Percentiles rank a stretch among this genome's conserved stretches.
Evolutionary conservation across 2,797 vertebrate species (phyloP).

Genomic region (Vultur gryphus): DNA sequence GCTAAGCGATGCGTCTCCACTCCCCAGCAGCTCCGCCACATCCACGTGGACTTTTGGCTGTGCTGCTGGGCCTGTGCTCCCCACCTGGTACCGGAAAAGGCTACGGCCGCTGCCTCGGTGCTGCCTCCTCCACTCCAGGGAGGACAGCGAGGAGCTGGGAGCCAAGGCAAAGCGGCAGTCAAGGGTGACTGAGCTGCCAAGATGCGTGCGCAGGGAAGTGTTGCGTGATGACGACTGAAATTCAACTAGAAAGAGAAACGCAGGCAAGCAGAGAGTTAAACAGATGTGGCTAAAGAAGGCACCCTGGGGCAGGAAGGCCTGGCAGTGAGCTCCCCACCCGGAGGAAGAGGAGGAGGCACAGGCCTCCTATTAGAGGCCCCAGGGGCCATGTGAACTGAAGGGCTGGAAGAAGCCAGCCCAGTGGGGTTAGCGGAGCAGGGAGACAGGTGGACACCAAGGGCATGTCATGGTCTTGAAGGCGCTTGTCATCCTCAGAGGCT

Average conservation of each 20-base stretch:
- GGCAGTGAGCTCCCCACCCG: neutral
- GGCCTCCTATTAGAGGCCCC: neutral
- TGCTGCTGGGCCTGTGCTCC: neutral
- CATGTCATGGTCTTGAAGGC: neutral
- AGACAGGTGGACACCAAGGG: neutral
- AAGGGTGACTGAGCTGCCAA: slow-evolving; percentile 73
- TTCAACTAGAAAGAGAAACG: slow-evolving; percentile 71
- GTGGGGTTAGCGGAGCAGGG: neutral
- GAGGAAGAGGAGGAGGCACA: neutral
- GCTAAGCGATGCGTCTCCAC: slow-evolving; percentile 75
- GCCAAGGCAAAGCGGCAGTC: slow-evolving; percentile 78
- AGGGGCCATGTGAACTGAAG: neutral
- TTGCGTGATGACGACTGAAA: slow-evolving; percentile 80
- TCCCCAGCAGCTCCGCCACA: slow-evolving; percentile 34
- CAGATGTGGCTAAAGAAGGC: neutral
- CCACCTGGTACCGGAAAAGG: slow-evolving; percentile 64
- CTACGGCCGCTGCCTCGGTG: slow-evolving; percentile 77
- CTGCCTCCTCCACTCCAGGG: slow-evolving; percentile 84
- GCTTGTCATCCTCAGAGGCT: neutral
- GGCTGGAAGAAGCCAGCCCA: neutral
- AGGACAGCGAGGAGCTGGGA: slow-evolving; percentile 47
- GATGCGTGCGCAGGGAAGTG: slow-evolving; percentile 55
- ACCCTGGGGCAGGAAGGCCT: neutral
- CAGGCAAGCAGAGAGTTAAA: neutral
- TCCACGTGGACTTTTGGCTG: slow-evolving; percentile 49